A percentile compares a stretch with the other conserved stretches of the same genome.
Evolutionary conservation across 2,888 invertebrate genomes (phyloP).

Genomic region (Lordiphosa fenestrarum): DNA sequence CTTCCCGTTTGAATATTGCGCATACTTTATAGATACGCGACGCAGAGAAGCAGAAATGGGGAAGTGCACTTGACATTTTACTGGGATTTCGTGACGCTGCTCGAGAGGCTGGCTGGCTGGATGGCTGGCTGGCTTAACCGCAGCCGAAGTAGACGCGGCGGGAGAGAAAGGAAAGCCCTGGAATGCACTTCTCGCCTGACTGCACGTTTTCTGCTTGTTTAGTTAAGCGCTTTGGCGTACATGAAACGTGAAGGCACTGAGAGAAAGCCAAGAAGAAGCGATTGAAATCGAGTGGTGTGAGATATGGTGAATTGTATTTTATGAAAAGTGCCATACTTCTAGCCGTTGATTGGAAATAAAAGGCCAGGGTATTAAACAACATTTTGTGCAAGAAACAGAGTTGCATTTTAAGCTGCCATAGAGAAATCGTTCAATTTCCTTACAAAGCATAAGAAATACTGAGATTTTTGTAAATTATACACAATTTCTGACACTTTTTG

Average conservation of each 20-base stretch:
- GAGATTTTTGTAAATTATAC: no score
- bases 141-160: constrained; percentile 3
- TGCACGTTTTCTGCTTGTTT: constrained; percentile 36
- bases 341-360: no score
- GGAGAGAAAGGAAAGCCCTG: neutral
- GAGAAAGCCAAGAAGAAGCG: neutral
- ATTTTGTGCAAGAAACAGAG: no score
- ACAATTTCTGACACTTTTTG: no score
- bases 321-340: constrained; percentile 13
- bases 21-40: constrained; percentile 25
- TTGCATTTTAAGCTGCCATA: no score
- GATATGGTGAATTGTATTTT: constrained; percentile 12
- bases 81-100: constrained; percentile 28
- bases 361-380: no score
- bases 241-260: constrained; percentile 20
- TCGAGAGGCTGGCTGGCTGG: neutral
- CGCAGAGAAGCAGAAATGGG: constrained; percentile 5
- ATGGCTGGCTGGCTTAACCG: neutral
- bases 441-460: no score
- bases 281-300: neutral
- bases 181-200: constrained; percentile 17
- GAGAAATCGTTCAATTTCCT: no score
- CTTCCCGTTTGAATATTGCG: constrained; percentile 54
- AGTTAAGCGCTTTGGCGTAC: constrained; percentile 25
- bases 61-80: constrained; percentile 49